Base-by-base conservation (phyloP, 2,888 invertebrate species). In the Eudemis profundana region DNA sequence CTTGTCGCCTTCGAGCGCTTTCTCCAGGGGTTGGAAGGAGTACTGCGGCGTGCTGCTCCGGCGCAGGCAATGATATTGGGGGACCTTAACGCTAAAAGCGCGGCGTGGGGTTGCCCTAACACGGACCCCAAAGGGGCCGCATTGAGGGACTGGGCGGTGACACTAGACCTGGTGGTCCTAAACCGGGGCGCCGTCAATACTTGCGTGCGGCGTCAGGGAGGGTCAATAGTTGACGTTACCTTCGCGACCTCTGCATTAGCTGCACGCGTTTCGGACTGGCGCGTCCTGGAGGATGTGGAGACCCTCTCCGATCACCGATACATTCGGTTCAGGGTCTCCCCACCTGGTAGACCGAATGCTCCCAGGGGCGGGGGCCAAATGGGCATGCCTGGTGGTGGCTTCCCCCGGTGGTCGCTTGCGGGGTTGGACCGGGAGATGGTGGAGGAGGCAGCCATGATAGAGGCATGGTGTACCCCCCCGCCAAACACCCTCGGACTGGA, bases 141-240 rank as follows among this genome's bases (percentile, higher is more conserved):
- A 0, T 15, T 40, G 1, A 4, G 38, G 38, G 38, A 40, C 4
- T 42, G 42, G 15, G 42, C 19, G 4, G 12, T 12, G 0, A 10
- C 1, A 1, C 0, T 12, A 0, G 44, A 19, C 0, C 3, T 21
- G 2, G 19, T 1, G 0, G 19, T 19, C 1, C 10, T 44, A 0
- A 46, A 46, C 12, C 10, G 5, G 19, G 44, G 44, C 3, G 21
- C 10, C n/a, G 15, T 4, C 4, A n/a, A 46, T 3, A 47, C 47
- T 1, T 47, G 47, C 5, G 47, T 47, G 14, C 47, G 23, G 0
- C 47, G 47, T 7, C 47, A 47, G 27, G 47, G 47, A 7, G 47
- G 47, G 14, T 47, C 47, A 0, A 27, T 47, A 5, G 47, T 47
- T 14, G 47, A 47, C 1, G 1, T 47, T 0, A 27, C 47, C 0